A percentile compares a stretch with the other conserved stretches of the same genome.
phyloP scores from a whole-genome alignment of 2,113 vertebrate genomes.

The Australoheros scitulus region DNA sequence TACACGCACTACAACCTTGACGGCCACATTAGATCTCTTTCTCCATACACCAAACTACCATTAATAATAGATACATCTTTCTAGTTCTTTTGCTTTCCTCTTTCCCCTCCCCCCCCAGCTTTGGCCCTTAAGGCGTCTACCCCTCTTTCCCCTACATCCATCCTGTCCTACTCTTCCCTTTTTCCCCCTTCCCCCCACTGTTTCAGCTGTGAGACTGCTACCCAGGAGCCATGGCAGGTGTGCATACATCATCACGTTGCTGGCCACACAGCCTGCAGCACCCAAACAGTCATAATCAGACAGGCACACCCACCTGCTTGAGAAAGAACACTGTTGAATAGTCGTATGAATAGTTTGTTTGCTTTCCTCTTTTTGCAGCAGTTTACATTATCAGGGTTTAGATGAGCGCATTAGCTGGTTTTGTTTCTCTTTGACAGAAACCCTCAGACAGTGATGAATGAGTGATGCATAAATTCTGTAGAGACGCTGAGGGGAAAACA shows the following conservation, averaged over 20 bases:
- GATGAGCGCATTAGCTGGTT: conserved; percentile 32
- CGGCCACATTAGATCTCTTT: conserved; percentile 81
- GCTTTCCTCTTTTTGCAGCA: not conserved
- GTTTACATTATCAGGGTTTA: conserved; percentile 3
- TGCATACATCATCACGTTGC: conserved; percentile 67
- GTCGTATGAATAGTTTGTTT: conserved; percentile 8
- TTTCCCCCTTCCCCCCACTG: not conserved
- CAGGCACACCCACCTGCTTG: conserved; percentile 55
- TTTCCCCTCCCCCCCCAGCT: conserved; percentile 33
- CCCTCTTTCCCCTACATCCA: conserved; percentile 44
- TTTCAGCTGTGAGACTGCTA: conserved; percentile 60
- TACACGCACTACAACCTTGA: conserved; percentile 67
- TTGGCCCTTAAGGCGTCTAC: conserved; percentile 58
- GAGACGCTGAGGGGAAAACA: conserved; percentile 27
- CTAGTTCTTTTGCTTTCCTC: conserved; percentile 62
- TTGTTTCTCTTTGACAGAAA: conserved; percentile 32
- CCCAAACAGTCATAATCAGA: conserved; percentile 52
- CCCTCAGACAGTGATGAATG: conserved; percentile 45
- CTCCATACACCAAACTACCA: conserved; percentile 74
- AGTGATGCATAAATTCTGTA: conserved; percentile 32
- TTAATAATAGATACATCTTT: conserved; percentile 82
- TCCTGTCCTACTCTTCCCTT: conserved; percentile 14
- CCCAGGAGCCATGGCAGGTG: conserved; percentile 71
- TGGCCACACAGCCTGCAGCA: conserved; percentile 68
- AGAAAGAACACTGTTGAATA: conserved; percentile 18